Conservation (phyloP, 2,113 vertebrate species). For the Lathamus discolor region DNA sequence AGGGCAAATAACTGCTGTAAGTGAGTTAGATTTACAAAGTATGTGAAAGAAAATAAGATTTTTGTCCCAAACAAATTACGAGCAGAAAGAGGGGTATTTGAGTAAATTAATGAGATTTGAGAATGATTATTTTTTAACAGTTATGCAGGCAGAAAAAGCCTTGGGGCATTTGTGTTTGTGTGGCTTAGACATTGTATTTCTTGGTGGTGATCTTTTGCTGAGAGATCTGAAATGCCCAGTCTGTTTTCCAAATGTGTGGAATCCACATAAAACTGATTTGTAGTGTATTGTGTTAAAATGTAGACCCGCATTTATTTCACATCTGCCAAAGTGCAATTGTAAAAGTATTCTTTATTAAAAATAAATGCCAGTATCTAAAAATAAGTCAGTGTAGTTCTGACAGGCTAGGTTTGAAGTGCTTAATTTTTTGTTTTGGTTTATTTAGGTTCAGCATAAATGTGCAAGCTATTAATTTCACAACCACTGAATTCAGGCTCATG, state of each 20-base stretch:
- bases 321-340: background rate
- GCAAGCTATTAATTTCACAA: constrained; percentile 87
- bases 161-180: background rate
- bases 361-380: background rate
- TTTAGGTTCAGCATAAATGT: constrained; percentile 88
- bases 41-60: background rate
- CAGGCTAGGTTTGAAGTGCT: background rate
- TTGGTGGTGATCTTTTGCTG: background rate
- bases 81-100: background rate
- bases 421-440: constrained; percentile 36
- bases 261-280: background rate
- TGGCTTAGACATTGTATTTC: background rate
- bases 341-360: background rate
- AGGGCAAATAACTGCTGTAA: background rate
- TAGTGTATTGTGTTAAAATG: background rate
- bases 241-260: background rate
- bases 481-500: constrained; percentile 87
- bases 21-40: background rate
- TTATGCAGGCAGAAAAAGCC: background rate
- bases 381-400: background rate
- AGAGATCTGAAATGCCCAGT: background rate
- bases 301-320: background rate
- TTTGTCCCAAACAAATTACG: background rate
- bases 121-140: background rate
- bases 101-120: background rate